phyloP scores from a whole-genome alignment of 2,888 invertebrate genomes.

The Caradrina clavipalpis region DNA sequence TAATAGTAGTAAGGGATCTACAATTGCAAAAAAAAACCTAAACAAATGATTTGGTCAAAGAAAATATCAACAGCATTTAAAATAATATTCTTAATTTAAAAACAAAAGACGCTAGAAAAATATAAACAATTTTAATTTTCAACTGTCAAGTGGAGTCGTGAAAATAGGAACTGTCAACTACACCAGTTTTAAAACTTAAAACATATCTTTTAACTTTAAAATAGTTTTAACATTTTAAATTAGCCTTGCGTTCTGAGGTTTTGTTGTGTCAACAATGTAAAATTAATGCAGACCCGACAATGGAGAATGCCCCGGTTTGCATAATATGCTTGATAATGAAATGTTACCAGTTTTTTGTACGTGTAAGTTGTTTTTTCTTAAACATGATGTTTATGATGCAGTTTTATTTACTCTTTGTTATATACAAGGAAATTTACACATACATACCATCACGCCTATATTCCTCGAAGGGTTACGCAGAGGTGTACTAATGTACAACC shows the following conservation, averaged over 20 bases:
- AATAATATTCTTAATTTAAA: not conserved
- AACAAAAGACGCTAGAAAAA: not conserved
- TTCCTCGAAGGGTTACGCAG: too few species aligned
- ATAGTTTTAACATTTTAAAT: slow-evolving; percentile 7
- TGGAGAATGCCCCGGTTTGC: slow-evolving; percentile 34
- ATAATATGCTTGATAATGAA: slow-evolving; percentile 25
- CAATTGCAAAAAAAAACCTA: too few species aligned
- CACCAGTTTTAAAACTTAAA: not conserved
- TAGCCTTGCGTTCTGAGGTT: slow-evolving; percentile 10
- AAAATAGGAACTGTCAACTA: not conserved
- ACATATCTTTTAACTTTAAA: slow-evolving; percentile 7
- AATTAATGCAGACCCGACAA: slow-evolving; percentile 37
- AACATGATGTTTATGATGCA: not conserved
- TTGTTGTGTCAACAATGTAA: slow-evolving; percentile 48
- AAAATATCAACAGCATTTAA: not conserved
- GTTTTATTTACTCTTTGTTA: not conserved
- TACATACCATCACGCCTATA: too few species aligned
- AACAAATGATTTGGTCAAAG: too few species aligned
- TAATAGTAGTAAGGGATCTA: too few species aligned
- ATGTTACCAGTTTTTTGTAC: slow-evolving; percentile 15
- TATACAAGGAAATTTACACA: too few species aligned
- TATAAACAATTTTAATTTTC: slow-evolving; percentile 5
- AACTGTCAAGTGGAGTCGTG: slow-evolving; percentile 19
- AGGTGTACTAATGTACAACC: too few species aligned
- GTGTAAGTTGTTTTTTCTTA: slow-evolving; percentile 16